Evolutionary conservation across 2,113 vertebrate species (phyloP).

Genomic region (Mus pahari): DNA sequence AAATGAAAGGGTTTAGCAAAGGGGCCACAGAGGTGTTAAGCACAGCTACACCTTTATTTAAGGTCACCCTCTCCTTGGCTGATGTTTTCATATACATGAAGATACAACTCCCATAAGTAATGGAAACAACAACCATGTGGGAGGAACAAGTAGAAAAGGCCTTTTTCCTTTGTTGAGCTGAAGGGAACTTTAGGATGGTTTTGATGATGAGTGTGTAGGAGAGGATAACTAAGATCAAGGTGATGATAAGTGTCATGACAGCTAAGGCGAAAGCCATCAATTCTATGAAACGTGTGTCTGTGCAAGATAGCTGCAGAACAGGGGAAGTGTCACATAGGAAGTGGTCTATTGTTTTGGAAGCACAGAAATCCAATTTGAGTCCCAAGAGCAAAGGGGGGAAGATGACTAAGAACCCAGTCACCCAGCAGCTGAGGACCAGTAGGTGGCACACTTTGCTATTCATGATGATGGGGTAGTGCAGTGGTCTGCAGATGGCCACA

Average conservation of each 20-base stretch:
- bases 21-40: slow-evolving; percentile 47
- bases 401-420: slow-evolving; percentile 35
- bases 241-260: neutral
- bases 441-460: neutral
- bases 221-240: slow-evolving; percentile 8
- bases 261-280: neutral
- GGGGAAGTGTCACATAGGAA: slow-evolving; percentile 56
- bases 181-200: neutral
- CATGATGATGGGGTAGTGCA: slow-evolving; percentile 67
- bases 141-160: slow-evolving; percentile 55
- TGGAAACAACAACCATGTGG: slow-evolving; percentile 48
- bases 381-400: slow-evolving; percentile 41
- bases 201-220: slow-evolving; percentile 33
- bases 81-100: slow-evolving; percentile 57
- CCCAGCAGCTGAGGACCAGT: slow-evolving; percentile 54
- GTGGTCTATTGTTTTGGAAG: slow-evolving; percentile 36
- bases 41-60: neutral
- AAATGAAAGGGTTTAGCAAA: slow-evolving; percentile 64
- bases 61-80: neutral
- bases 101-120: slow-evolving; percentile 46
- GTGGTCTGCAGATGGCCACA: slow-evolving; percentile 62
- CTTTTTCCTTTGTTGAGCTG: slow-evolving; percentile 7
- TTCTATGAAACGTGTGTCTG: slow-evolving; percentile 50
- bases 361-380: slow-evolving; percentile 49
- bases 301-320: slow-evolving; percentile 31